phyloP scores from a whole-genome alignment of 2,797 vertebrate species.

The Cuculus canorus region DNA sequence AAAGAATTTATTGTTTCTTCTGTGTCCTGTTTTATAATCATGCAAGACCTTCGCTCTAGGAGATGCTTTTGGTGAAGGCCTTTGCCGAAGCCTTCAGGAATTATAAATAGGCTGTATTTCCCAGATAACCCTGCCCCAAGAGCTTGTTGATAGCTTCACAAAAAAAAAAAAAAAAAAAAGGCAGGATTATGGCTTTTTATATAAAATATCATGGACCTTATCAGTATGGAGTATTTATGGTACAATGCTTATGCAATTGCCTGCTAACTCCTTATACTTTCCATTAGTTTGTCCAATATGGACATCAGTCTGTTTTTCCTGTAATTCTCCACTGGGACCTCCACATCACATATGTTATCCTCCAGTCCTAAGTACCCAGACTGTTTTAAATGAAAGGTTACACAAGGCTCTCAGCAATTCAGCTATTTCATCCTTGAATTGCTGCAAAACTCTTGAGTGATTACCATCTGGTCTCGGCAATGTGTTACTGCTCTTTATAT shows the following conservation, averaged over 20 bases:
- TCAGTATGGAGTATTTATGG: background rate
- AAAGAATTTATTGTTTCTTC: background rate
- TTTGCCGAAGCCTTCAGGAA: background rate
- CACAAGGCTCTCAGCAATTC: background rate
- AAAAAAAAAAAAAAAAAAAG: background rate
- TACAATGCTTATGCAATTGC: background rate
- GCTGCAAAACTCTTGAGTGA: constrained; percentile 44
- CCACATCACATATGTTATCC: background rate
- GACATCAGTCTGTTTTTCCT: background rate
- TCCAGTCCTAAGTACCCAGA: background rate
- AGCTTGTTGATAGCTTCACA: background rate
- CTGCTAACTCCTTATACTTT: background rate
- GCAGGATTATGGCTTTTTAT: background rate
- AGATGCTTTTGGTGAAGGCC: background rate
- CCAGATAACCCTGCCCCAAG: background rate
- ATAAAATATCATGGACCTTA: background rate
- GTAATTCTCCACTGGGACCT: background rate
- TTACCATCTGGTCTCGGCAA: constrained; percentile 46
- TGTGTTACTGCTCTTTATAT: background rate
- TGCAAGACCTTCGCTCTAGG: background rate
- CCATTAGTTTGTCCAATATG: background rate
- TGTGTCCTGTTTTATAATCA: background rate
- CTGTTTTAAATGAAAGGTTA: constrained; percentile 20
- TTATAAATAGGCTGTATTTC: background rate
- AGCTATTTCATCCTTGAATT: constrained; percentile 50